Conservation (phyloP, 2,888 invertebrate species). For the Brenthis daphne region DNA sequence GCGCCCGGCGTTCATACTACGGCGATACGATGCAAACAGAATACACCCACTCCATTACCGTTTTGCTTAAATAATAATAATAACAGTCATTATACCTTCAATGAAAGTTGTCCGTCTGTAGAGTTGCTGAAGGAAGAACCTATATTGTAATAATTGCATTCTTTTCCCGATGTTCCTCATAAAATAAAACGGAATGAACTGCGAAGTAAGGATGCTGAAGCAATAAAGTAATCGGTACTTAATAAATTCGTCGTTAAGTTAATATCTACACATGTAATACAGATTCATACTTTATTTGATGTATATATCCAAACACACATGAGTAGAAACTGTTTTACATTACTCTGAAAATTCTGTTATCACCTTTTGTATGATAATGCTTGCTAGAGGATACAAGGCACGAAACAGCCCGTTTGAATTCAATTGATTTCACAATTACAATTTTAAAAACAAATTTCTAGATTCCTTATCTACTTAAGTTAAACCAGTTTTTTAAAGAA, state of each 20-base stretch:
- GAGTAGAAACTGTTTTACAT: no score
- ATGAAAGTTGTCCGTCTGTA: constrained; percentile 7
- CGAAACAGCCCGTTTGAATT: no score
- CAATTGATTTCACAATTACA: no score
- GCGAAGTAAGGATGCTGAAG: constrained; percentile 5
- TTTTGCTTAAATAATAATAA: neutral
- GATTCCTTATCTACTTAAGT: no score
- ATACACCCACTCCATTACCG: constrained; percentile 45
- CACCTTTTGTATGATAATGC: no score
- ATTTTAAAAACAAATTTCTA: no score
- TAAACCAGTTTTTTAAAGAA: no score
- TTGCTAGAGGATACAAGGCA: no score
- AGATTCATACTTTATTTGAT: no score
- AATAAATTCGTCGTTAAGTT: neutral
- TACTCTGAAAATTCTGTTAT: no score
- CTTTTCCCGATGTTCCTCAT: constrained; percentile 16
- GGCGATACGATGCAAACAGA: constrained; percentile 25
- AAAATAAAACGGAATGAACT: constrained; percentile 15
- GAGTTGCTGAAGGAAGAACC: neutral
- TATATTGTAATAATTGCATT: constrained; percentile 20
- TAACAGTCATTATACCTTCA: neutral
- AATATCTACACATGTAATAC: no score
- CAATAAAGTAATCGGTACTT: constrained; percentile 10
- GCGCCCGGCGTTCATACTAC: constrained; percentile 50
- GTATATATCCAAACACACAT: no score